These are phyloP conservation scores for Cantharis flavilabris DNA, from an alignment of 2,888 invertebrate species.

Conservation along the genomic window DNA sequence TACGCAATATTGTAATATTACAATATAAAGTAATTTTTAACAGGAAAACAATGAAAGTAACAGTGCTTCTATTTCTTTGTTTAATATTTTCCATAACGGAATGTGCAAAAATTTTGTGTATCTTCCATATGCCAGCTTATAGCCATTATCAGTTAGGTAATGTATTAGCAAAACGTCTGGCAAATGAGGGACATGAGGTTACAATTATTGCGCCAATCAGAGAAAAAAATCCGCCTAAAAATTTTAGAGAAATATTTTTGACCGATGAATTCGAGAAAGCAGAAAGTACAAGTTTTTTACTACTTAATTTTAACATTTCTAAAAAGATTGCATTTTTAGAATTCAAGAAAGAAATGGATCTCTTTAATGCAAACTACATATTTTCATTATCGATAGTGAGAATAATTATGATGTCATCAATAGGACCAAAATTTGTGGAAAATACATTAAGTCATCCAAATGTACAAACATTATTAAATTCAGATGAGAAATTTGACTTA, in stretches of 20 bases:
- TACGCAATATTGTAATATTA: no score
- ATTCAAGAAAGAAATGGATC: background rate
- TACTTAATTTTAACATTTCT: background rate
- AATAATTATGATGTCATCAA: background rate
- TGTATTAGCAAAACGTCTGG: constrained; percentile 38
- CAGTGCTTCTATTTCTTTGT: background rate
- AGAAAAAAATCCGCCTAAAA: constrained; percentile 44
- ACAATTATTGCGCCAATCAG: constrained; percentile 44
- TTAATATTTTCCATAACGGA: background rate
- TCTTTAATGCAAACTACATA: background rate
- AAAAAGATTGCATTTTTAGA: background rate
- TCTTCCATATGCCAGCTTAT: constrained; percentile 38
- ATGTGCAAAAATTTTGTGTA: constrained; percentile 36
- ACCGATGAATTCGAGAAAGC: background rate
- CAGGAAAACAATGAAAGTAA: background rate
- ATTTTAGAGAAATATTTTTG: constrained; percentile 39
- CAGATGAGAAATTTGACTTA: constrained; percentile 35
- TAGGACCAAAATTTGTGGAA: background rate
- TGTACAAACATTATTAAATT: background rate
- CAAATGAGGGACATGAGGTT: constrained; percentile 53
- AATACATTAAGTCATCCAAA: background rate
- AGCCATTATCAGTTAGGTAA: constrained; percentile 41
- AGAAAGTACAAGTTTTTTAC: background rate
- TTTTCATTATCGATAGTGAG: background rate
- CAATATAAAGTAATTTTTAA: no score